Conservation (phyloP, 2,888 invertebrate genomes). For the Trichopria drosophilae region DNA sequence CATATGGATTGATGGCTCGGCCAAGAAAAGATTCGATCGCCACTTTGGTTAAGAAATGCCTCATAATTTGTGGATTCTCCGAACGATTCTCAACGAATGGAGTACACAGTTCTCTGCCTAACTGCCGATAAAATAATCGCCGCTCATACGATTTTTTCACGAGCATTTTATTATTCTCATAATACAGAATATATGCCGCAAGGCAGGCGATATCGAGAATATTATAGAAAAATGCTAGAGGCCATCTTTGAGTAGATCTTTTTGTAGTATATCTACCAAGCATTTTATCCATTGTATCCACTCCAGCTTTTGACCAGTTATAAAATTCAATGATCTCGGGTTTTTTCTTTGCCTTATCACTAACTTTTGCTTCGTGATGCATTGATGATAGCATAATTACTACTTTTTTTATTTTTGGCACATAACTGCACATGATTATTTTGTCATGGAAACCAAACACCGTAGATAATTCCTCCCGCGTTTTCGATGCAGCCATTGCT, state of each 20-base stretch:
- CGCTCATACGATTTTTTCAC: slow-evolving; percentile 23
- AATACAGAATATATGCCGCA: slow-evolving; percentile 27
- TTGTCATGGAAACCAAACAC: slow-evolving; percentile 32
- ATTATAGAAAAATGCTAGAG: slow-evolving; percentile 26
- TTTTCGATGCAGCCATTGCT: slow-evolving; percentile 13
- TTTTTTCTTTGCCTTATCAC: slow-evolving; percentile 28
- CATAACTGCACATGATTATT: slow-evolving; percentile 33
- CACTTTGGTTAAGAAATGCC: slow-evolving; percentile 28
- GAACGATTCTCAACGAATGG: slow-evolving; percentile 29
- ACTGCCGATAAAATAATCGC: slow-evolving; percentile 26
- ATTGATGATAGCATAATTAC: slow-evolving; percentile 37
- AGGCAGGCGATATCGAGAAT: slow-evolving; percentile 15
- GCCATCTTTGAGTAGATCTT: slow-evolving; percentile 26
- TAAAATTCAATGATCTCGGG: slow-evolving; percentile 34
- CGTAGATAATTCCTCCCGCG: slow-evolving; percentile 1
- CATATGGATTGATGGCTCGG: slow-evolving; percentile 26
- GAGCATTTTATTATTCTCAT: slow-evolving; percentile 26
- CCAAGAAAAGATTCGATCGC: slow-evolving; percentile 27
- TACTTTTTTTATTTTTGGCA: slow-evolving; percentile 37
- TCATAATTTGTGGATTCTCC: too few relatives aligned
- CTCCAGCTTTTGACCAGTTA: slow-evolving; percentile 32
- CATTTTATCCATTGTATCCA: slow-evolving; percentile 33
- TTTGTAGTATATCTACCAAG: slow-evolving; percentile 28
- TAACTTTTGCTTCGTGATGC: slow-evolving; percentile 28
- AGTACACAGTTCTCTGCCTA: slow-evolving; percentile 29